Evolutionary conservation across 2,797 vertebrate species (phyloP).

Genomic region (Psittacula derbiana): DNA sequence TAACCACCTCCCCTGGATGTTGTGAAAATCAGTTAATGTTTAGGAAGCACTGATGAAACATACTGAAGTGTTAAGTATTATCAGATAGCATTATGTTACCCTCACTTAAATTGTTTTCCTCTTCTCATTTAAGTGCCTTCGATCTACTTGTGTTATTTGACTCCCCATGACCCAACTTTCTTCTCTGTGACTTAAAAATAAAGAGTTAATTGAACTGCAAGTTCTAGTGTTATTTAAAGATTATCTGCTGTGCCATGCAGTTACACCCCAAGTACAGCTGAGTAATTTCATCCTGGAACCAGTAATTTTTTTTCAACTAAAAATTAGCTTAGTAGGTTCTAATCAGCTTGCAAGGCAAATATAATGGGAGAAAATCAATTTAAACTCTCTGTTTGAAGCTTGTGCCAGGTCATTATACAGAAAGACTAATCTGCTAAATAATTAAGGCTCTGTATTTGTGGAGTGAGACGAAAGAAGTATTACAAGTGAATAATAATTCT

Average conservation of each 20-base stretch:
- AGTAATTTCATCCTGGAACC: conserved; percentile 44
- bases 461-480: conserved; percentile 40
- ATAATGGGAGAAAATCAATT: conserved; percentile 27
- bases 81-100: not conserved
- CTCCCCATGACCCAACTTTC: not conserved
- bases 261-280: conserved; percentile 16
- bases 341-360: conserved; percentile 47
- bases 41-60: not conserved
- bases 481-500: conserved; percentile 48
- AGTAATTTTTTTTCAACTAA: conserved; percentile 43
- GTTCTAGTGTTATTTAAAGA: conserved; percentile 49
- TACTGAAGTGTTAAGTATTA: conserved; percentile 6
- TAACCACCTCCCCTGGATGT: not conserved
- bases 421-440: conserved; percentile 48
- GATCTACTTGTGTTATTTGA: not conserved
- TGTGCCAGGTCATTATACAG: conserved; percentile 25
- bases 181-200: not conserved
- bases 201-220: not conserved
- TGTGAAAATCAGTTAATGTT: conserved; percentile 35
- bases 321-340: conserved; percentile 54
- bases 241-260: not conserved
- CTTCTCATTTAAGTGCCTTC: conserved; percentile 1
- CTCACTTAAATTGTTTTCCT: conserved; percentile 6
- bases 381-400: conserved; percentile 40
- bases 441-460: conserved; percentile 38